Conservation (phyloP, 2,113 vertebrate species). For the Nyctibius bracteatus region DNA sequence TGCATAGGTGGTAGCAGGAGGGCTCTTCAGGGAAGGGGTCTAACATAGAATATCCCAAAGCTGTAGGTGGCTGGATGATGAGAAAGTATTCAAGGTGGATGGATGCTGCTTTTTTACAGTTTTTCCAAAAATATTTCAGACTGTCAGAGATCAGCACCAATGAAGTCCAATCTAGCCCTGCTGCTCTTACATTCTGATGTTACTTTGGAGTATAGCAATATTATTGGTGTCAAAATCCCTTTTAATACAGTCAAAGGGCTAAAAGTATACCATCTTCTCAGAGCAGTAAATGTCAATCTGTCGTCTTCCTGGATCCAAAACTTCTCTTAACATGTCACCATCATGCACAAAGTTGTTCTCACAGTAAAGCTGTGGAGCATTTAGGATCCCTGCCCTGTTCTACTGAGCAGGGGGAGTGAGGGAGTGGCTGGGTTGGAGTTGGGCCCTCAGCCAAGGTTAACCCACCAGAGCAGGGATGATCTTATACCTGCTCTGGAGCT, state of each 20-base stretch:
- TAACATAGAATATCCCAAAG: neutral
- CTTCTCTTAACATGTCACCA: neutral
- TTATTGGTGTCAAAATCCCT: neutral
- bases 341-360: neutral
- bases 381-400: neutral
- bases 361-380: neutral
- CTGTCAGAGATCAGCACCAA: neutral
- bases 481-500: neutral
- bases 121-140: neutral
- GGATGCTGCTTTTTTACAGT: neutral
- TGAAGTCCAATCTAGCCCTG: neutral
- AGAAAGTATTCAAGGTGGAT: neutral
- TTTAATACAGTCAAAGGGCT: neutral
- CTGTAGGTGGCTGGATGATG: neutral
- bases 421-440: neutral
- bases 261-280: neutral
- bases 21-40: too few relatives aligned
- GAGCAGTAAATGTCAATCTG: neutral
- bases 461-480: too few relatives aligned
- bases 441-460: neutral
- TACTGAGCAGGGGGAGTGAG: neutral
- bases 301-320: neutral
- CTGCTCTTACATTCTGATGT: neutral
- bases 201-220: neutral
- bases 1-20: fast-evolving